phyloP scores from a whole-genome alignment of 2,797 vertebrate genomes.

The Dicrostonyx torquatus region DNA sequence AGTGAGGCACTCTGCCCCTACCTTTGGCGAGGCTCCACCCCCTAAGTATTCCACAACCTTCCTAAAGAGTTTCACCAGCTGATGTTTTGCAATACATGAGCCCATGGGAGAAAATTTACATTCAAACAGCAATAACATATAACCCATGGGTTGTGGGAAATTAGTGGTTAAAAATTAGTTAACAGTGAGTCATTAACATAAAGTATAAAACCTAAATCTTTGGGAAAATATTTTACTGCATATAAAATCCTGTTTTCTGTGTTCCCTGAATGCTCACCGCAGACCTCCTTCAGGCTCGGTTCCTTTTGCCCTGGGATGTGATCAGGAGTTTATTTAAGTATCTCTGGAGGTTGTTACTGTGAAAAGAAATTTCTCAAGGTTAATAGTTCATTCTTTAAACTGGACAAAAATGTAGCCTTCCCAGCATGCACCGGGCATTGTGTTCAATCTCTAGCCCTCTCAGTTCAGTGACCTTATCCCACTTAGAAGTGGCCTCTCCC shows the following conservation, averaged over 20 bases:
- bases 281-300: neutral
- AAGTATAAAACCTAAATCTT: slow-evolving; percentile 15
- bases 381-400: slow-evolving; percentile 9
- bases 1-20: no score
- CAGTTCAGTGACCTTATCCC: neutral
- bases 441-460: neutral
- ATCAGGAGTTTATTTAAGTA: neutral
- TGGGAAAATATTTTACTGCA: neutral
- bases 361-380: neutral
- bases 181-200: neutral
- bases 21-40: neutral
- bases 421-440: neutral
- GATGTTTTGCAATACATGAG: neutral
- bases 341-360: neutral
- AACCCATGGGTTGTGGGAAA: neutral
- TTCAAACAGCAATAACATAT: neutral
- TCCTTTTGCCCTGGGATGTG: neutral
- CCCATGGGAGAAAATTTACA: neutral
- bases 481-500: neutral
- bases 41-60: neutral
- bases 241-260: neutral
- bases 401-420: neutral
- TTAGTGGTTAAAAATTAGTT: neutral
- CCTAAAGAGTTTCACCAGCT: neutral
- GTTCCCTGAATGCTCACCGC: neutral